Evolutionary conservation across 2,797 vertebrate species (phyloP).

Genomic region (Dromococcyx pavoninus): DNA sequence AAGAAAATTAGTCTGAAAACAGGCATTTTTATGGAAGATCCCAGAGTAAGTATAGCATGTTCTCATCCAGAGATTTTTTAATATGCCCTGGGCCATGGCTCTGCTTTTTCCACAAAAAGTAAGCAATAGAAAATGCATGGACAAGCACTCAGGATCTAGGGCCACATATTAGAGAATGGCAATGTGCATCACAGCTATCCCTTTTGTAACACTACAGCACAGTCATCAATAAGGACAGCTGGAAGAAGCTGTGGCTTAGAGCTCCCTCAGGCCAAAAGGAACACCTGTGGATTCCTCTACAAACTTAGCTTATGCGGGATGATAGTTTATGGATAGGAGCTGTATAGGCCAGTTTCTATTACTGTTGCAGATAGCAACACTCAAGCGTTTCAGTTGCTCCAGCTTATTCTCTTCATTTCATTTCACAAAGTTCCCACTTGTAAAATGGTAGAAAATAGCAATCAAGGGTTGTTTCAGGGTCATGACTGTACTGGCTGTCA

Average conservation of each 20-base stretch:
- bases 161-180: background rate
- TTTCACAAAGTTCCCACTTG: background rate
- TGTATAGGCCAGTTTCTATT: background rate
- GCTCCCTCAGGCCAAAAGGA: background rate
- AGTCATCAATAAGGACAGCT: background rate
- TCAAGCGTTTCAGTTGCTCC: background rate
- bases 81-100: background rate
- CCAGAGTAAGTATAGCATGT: background rate
- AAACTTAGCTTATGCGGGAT: background rate
- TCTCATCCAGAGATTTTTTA: background rate
- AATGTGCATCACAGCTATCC: background rate
- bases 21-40: background rate
- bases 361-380: background rate
- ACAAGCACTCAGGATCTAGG: background rate
- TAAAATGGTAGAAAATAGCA: background rate
- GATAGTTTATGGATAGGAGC: background rate
- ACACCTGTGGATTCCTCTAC: background rate
- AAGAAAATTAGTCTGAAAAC: conserved; percentile 37
- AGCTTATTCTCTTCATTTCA: background rate
- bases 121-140: background rate
- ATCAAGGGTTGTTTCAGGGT: background rate
- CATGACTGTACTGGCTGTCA: background rate
- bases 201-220: background rate
- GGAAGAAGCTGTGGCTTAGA: background rate
- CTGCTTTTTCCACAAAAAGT: background rate